phyloP scores from a whole-genome alignment of 2,888 invertebrate genomes.

The Alloplasta piceator region DNA sequence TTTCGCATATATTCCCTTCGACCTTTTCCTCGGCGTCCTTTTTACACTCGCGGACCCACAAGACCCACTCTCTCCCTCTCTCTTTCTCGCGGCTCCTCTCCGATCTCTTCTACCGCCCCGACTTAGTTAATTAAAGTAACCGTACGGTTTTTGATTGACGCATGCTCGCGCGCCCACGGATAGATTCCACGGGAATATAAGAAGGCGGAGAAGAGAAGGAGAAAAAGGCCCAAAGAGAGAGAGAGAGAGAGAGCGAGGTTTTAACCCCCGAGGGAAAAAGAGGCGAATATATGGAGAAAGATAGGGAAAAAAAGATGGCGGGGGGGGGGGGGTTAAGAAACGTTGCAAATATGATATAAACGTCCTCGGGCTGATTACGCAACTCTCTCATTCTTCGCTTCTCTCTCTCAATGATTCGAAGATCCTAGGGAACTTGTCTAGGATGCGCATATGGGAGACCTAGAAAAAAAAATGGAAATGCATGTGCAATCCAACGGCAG shows the following conservation, averaged over 20 bases:
- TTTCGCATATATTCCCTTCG: too few relatives aligned
- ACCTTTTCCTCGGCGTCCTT: too few relatives aligned
- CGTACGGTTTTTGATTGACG: slow-evolving; percentile 78
- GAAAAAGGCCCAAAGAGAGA: slow-evolving; percentile 13
- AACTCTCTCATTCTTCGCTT: slow-evolving; percentile 40
- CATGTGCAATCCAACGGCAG: too few relatives aligned
- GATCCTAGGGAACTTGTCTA: too few relatives aligned
- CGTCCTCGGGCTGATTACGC: slow-evolving; percentile 68
- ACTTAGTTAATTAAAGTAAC: slow-evolving; percentile 79
- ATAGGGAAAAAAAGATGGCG: slow-evolving; percentile 2
- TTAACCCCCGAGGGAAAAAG: neutral
- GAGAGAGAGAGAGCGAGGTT: slow-evolving; percentile 6
- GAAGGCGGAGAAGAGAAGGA: slow-evolving; percentile 54
- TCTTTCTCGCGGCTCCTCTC: slow-evolving; percentile 16
- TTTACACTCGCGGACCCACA: neutral
- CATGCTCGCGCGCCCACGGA: slow-evolving; percentile 70
- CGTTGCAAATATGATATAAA: slow-evolving; percentile 53
- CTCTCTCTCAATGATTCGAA: too few relatives aligned
- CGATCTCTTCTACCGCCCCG: slow-evolving; percentile 61
- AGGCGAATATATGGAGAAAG: slow-evolving; percentile 4
- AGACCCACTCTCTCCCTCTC: slow-evolving; percentile 12
- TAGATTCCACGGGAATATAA: slow-evolving; percentile 56
- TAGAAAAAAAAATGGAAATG: too few relatives aligned
- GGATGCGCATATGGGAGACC: too few relatives aligned
- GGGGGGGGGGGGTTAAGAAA: neutral